Conservation (phyloP, 2,888 invertebrate species). For the Campoplex nolae region DNA sequence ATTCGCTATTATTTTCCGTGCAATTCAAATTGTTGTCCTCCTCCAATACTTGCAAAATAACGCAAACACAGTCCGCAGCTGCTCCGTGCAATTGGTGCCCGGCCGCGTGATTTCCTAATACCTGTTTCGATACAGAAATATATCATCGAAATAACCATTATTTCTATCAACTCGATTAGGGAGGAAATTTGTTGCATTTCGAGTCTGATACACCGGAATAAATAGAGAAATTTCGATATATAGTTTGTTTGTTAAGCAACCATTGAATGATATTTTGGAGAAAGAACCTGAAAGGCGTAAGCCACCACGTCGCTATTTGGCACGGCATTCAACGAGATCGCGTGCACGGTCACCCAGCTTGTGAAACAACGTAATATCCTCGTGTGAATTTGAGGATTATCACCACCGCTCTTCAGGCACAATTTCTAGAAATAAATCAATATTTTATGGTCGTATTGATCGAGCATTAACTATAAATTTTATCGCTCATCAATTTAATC, state of each 20-base stretch:
- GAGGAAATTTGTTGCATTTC: no score
- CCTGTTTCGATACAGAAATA: conserved; percentile 73
- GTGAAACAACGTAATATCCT: conserved; percentile 94
- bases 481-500: no score
- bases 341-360: conserved; percentile 95
- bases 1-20: conserved; percentile 86
- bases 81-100: conserved; percentile 92
- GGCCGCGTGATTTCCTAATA: conserved; percentile 88
- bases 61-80: conserved; percentile 95
- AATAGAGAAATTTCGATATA: no score
- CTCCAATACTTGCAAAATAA: conserved; percentile 93
- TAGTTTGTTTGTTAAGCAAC: no score
- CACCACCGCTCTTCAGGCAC: conserved; percentile 88
- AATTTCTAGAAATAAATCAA: conserved; percentile 86
- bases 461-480: background rate
- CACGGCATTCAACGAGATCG: conserved; percentile 91
- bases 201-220: no score
- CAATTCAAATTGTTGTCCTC: conserved; percentile 82
- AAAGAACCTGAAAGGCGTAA: conserved; percentile 88
- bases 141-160: background rate
- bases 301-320: conserved; percentile 90
- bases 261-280: background rate
- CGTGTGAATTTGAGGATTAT: conserved; percentile 89
- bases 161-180: no score
- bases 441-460: conserved; percentile 6